Percentiles rank a stretch among this genome's conserved stretches.
Evolutionary conservation across 2,113 vertebrate species (phyloP).

Genomic region (Percina caprodes): DNA sequence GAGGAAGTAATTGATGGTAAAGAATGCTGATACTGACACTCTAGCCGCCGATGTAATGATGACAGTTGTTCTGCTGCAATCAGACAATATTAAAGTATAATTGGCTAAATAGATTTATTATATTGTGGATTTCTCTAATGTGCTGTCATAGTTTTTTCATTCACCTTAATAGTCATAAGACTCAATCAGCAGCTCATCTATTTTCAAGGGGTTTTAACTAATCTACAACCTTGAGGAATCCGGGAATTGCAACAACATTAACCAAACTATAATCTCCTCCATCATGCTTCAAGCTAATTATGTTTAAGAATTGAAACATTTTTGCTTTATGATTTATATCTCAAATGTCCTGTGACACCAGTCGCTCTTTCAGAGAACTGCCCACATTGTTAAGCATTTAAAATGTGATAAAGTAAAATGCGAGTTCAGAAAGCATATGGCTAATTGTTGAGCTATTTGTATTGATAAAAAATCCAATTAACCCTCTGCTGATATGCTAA

Average conservation of each 20-base stretch:
- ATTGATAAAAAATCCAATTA: constrained; percentile 12
- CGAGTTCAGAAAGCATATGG: constrained; percentile 5
- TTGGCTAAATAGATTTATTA: constrained; percentile 32
- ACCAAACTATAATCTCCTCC: neutral
- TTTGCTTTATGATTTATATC: neutral
- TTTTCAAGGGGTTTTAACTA: constrained; percentile 15
- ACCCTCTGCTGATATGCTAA: neutral
- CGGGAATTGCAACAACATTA: constrained; percentile 16
- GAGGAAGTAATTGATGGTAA: constrained; percentile 76
- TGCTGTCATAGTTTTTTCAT: neutral
- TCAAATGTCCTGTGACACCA: constrained; percentile 1
- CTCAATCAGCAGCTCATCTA: constrained; percentile 3
- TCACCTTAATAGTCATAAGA: constrained; percentile 1
- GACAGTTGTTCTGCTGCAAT: constrained; percentile 16
- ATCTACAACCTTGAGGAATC: neutral
- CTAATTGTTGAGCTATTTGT: constrained; percentile 15
- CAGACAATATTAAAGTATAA: constrained; percentile 20
- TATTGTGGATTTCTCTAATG: neutral
- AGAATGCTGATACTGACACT: constrained; percentile 46
- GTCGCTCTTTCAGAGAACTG: neutral
- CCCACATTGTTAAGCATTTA: neutral
- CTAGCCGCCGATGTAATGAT: constrained; percentile 22
- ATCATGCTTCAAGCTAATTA: neutral
- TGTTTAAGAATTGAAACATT: neutral
- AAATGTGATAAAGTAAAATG: neutral